Conservation (phyloP, 2,888 invertebrate genomes). For the Deilephila porcellus region DNA sequence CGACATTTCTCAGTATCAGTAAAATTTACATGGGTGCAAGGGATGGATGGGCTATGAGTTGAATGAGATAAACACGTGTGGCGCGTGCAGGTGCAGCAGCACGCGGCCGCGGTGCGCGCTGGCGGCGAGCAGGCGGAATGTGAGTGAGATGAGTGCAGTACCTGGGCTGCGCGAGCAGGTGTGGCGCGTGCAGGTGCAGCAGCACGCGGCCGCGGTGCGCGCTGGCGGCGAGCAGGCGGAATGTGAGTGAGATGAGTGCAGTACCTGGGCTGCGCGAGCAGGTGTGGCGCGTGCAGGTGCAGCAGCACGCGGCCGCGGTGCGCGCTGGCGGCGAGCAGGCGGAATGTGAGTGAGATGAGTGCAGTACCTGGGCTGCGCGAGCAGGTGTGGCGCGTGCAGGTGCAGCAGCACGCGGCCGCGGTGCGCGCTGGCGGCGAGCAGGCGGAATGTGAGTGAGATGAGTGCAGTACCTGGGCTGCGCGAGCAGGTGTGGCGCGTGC, state of each 20-base stretch:
- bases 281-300: conserved; percentile 37
- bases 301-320: conserved; percentile 64
- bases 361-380: conserved; percentile 33
- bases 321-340: conserved; percentile 54
- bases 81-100: conserved; percentile 49
- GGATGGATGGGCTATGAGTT: too few species aligned
- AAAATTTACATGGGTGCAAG: too few species aligned
- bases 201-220: conserved; percentile 62
- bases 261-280: conserved; percentile 34
- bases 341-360: conserved; percentile 45
- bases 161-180: conserved; percentile 33
- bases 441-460: conserved; percentile 48
- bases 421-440: conserved; percentile 57
- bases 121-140: conserved; percentile 58
- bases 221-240: conserved; percentile 57
- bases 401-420: conserved; percentile 61
- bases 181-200: conserved; percentile 43
- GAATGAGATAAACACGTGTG: neutral
- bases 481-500: conserved; percentile 30
- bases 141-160: neutral
- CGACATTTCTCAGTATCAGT: too few species aligned
- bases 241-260: conserved; percentile 38
- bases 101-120: conserved; percentile 62
- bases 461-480: conserved; percentile 33
- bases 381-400: conserved; percentile 36